Evolutionary conservation across 1,140 invertebrate species (phyloP), one percentile per base, ranked within the genome.

Genomic region (Danaus melanippus): DNA sequence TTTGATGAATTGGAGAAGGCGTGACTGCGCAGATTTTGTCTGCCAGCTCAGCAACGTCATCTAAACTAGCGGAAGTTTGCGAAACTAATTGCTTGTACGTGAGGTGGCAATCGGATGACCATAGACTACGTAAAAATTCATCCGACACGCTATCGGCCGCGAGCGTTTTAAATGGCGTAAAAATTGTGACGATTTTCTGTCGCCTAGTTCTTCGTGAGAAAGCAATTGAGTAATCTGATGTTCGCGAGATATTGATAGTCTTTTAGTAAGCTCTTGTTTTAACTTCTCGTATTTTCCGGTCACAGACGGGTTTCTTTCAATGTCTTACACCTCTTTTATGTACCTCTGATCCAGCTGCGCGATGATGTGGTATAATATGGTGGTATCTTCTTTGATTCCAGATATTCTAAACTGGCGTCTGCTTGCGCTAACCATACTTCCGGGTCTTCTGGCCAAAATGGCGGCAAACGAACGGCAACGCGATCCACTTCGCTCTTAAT

Each of bases 381-480:
- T 60, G 6, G 12, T 11, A 1, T 60, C 58, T 5, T 21, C 12
- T 12, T 39, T 47, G 8, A 60, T 52, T 12, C 49, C 49, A 1
- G 53, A 45, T 9, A 60, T 11, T 6, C 8, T 21, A 12, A 60
- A 56, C 12, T 56, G 58, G 12, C 53, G 10, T 60, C 58, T 5
- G 50, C 10, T 12, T 60, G 58, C 7, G 49, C 58, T 11, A 60
- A 53, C 53, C 53, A 56, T 39, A 60, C 10, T 6, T 44, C 53
- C 9, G 58, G 58, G 10, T 46, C 43, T 2, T 55, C 43, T 2
- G 50, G 43, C 15, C 40, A 52, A 43, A 60, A 56, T 47, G 49
- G 53, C 39, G 58, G 58, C 17, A 57, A 11, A 4, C 55, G 42
- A 8, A 57, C 55, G 11, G 12, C 51, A 9, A 53, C 51, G 17